A percentile compares a stretch with the other conserved stretches of the same genome.
These are phyloP conservation scores for Gambusia yucatana DNA, from an alignment of 2,797 vertebrate species.

Conservation along the genomic window DNA sequence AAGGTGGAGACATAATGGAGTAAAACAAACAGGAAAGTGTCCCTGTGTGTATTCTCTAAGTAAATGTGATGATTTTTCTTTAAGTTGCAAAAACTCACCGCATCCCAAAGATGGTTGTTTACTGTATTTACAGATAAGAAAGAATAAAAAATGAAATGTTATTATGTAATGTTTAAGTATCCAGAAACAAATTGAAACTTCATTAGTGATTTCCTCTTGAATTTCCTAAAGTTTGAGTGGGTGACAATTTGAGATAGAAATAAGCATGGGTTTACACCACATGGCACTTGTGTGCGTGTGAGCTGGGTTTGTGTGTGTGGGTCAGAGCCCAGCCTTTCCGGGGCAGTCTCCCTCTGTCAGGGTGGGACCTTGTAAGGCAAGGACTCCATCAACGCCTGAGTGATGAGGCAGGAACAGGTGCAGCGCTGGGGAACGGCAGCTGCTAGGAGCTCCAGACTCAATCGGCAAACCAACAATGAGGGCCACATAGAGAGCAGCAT, in stretches of 20 bases:
- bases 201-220: not conserved
- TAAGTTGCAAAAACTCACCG: not conserved
- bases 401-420: slow-evolving; percentile 85
- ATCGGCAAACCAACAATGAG: slow-evolving; percentile 38
- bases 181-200: not conserved
- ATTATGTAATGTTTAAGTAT: not conserved
- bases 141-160: not conserved
- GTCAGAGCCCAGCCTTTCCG: slow-evolving; percentile 26
- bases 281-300: slow-evolving; percentile 9
- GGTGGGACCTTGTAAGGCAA: slow-evolving; percentile 78
- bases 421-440: slow-evolving; percentile 71
- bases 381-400: slow-evolving; percentile 73
- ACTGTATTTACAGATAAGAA: not conserved
- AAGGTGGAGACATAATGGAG: not conserved
- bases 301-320: slow-evolving; percentile 20
- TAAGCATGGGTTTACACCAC: slow-evolving; percentile 12
- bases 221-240: not conserved
- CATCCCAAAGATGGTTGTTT: not conserved
- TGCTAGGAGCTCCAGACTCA: slow-evolving; percentile 61
- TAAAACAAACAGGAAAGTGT: slow-evolving; percentile 18
- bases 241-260: slow-evolving; percentile 1
- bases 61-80: slow-evolving; percentile 1
- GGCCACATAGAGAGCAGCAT: slow-evolving; percentile 37
- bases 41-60: not conserved
- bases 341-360: slow-evolving; percentile 56